Evolutionary conservation across 2,113 vertebrate species (phyloP).

Genomic region (Hydropotes inermis): DNA sequence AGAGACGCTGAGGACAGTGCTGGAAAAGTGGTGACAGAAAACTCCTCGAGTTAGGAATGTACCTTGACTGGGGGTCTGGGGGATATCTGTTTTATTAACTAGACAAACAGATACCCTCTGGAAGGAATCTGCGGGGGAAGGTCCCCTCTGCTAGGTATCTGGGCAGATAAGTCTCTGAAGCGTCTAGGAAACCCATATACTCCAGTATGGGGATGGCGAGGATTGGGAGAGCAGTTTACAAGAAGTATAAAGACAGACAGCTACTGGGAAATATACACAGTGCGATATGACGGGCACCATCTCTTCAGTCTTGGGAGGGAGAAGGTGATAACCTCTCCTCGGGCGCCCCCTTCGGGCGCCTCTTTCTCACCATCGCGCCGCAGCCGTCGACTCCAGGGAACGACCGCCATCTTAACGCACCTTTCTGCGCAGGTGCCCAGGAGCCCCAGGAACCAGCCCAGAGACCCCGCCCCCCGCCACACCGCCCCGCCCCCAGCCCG

Average conservation of each 20-base stretch:
- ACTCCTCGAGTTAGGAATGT: not conserved
- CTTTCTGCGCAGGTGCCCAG: conserved; percentile 27
- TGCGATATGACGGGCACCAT: fast-evolving
- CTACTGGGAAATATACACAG: not conserved
- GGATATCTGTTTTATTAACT: not conserved
- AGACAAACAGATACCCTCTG: not conserved
- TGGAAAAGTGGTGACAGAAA: not conserved
- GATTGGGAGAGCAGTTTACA: not conserved
- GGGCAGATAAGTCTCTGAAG: not conserved
- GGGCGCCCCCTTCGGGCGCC: not conserved
- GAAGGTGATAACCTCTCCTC: not conserved
- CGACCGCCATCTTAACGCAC: conserved; percentile 56
- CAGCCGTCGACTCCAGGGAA: not conserved
- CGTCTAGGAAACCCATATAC: not conserved
- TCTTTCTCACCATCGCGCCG: conserved; percentile 37
- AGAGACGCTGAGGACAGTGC: not conserved
- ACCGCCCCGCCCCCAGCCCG: not conserved
- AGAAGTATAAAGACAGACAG: not conserved
- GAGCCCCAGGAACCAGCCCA: not conserved
- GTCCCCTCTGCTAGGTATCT: not conserved
- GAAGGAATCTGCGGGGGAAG: not conserved
- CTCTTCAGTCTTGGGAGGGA: not conserved
- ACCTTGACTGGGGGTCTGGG: too few species aligned
- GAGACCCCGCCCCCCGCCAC: not conserved
- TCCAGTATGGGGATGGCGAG: not conserved